Evolutionary conservation across 2,888 invertebrate species (phyloP).

Genomic region (Lasioglossum leucozonium): DNA sequence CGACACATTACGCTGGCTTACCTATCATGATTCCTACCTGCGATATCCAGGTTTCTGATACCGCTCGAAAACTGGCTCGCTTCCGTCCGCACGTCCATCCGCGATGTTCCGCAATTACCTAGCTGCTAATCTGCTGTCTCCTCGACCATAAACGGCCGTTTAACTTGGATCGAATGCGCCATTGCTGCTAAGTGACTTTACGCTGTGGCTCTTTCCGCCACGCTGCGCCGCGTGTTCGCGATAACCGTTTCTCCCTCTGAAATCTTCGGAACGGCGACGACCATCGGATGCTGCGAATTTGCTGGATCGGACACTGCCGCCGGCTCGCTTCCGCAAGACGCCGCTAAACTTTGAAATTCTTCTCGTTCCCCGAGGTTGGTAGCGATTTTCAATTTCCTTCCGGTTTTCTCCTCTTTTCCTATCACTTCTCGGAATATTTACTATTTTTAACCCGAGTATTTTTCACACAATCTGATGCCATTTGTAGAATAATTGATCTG

Average conservation of each 20-base stretch:
- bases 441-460: background rate
- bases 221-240: background rate
- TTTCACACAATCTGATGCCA: background rate
- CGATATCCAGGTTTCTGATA: conserved; percentile 67
- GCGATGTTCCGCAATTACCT: conserved; percentile 57
- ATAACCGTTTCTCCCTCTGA: background rate
- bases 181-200: conserved; percentile 53
- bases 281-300: conserved; percentile 3
- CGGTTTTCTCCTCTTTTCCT: background rate
- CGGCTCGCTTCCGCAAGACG: background rate
- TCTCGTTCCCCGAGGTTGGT: background rate
- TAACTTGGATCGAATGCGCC: conserved; percentile 51
- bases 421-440: background rate
- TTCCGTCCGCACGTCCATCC: conserved; percentile 47
- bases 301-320: background rate
- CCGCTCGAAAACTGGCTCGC: conserved; percentile 62
- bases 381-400: background rate
- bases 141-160: conserved; percentile 56
- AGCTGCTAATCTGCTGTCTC: conserved; percentile 53
- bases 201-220: conserved; percentile 22
- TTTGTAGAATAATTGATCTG: too few species aligned
- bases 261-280: background rate
- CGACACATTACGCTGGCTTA: conserved; percentile 74
- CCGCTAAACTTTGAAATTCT: background rate
- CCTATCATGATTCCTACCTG: conserved; percentile 68